These are phyloP conservation scores for Eulemur albifrons DNA, from an alignment of 2,797 vertebrate genomes.

Conservation along the genomic window DNA sequence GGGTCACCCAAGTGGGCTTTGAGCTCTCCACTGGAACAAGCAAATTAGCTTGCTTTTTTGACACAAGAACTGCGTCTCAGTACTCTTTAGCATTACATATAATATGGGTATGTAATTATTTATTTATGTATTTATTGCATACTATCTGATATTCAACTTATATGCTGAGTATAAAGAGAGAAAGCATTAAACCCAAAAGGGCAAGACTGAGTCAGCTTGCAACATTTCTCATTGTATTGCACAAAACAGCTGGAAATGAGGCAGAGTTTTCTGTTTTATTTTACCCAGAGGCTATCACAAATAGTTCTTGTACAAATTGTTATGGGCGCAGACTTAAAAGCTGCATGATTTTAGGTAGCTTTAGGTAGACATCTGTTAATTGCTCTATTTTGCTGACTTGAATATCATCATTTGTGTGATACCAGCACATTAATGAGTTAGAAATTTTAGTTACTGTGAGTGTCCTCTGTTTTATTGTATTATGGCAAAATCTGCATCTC, in stretches of 20 bases:
- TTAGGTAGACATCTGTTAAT: constrained; percentile 41
- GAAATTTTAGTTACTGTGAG: neutral
- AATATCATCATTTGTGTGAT: constrained; percentile 7
- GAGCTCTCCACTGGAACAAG: neutral
- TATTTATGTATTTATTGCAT: neutral
- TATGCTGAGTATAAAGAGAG: neutral
- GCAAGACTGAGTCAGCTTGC: neutral
- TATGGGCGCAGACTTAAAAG: neutral
- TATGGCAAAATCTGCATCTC: neutral
- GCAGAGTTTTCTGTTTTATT: constrained; percentile 44
- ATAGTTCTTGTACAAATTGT: neutral
- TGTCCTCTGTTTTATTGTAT: neutral
- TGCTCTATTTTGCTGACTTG: neutral
- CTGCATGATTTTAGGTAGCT: neutral
- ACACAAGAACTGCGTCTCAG: neutral
- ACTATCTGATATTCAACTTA: neutral
- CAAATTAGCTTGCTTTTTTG: neutral
- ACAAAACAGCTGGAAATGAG: constrained; percentile 17
- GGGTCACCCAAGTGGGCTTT: neutral
- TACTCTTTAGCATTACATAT: neutral
- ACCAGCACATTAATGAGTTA: neutral
- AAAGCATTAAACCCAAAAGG: neutral
- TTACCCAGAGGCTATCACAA: neutral
- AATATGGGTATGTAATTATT: neutral
- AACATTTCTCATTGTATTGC: neutral